phyloP scores from a whole-genome alignment of 1,140 invertebrate genomes.

The Heliconius congener region DNA sequence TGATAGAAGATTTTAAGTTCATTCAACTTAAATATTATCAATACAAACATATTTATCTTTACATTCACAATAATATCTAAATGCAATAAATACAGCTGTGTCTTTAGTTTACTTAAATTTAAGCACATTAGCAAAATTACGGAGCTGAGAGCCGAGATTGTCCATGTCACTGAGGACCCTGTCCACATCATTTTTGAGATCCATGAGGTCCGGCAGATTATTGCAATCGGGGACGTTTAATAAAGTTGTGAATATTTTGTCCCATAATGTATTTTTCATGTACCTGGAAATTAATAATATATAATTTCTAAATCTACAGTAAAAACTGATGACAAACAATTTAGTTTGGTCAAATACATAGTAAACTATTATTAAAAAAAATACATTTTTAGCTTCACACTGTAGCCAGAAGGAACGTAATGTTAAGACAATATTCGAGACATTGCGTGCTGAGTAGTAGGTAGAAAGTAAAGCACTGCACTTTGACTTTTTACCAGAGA shows the following conservation, averaged over 20 bases:
- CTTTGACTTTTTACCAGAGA: too few species aligned
- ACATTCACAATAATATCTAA: conserved; percentile 73
- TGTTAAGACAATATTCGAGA: too few species aligned
- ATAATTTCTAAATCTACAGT: too few species aligned
- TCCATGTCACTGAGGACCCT: conserved; percentile 81
- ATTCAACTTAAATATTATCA: conserved; percentile 51
- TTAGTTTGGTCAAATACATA: too few species aligned
- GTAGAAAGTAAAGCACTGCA: too few species aligned
- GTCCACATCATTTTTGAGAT: conserved; percentile 84
- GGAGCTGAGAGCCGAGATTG: conserved; percentile 68
- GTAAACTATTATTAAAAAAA: too few species aligned
- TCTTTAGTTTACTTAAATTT: conserved; percentile 76
- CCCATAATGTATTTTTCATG: conserved; percentile 85
- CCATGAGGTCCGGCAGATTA: conserved; percentile 84
- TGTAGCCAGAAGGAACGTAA: too few species aligned
- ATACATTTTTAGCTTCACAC: too few species aligned
- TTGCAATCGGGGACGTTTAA: conserved; percentile 87
- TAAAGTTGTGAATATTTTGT: conserved; percentile 84
- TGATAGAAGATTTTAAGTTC: conserved; percentile 43
- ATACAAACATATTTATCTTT: conserved; percentile 54
- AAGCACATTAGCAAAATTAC: conserved; percentile 79
- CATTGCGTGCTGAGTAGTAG: too few species aligned
- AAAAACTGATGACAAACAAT: too few species aligned
- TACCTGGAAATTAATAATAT: conserved; percentile 78
- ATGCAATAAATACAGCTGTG: conserved; percentile 77